phyloP scores from a whole-genome alignment of 2,888 invertebrate species.

The Hololepta plana region DNA sequence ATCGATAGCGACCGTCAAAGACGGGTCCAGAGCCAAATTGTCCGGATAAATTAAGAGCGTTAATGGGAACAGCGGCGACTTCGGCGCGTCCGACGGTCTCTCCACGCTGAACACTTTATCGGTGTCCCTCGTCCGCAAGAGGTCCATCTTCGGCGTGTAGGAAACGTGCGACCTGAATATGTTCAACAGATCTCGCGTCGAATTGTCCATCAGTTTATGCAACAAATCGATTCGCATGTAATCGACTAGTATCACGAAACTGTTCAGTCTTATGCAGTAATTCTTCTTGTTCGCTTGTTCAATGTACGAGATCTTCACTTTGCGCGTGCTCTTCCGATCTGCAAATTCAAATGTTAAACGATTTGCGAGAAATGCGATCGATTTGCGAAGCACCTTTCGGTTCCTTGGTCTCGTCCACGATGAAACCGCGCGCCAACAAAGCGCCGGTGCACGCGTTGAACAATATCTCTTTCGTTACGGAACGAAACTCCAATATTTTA shows the following conservation, averaged over 20 bases:
- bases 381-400: slow-evolving; percentile 9
- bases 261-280: slow-evolving; percentile 61
- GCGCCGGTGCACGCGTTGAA: slow-evolving; percentile 58
- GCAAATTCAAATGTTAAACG: slow-evolving; percentile 11
- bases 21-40: slow-evolving; percentile 36
- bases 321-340: slow-evolving; percentile 16
- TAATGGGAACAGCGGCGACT: slow-evolving; percentile 44
- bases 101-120: too few relatives aligned
- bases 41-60: slow-evolving; percentile 30
- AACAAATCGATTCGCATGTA: slow-evolving; percentile 53
- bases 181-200: slow-evolving; percentile 37
- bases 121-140: too few relatives aligned
- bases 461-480: slow-evolving; percentile 36
- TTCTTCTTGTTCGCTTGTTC: slow-evolving; percentile 71
- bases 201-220: slow-evolving; percentile 42
- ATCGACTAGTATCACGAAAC: slow-evolving; percentile 53
- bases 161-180: slow-evolving; percentile 35
- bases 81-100: too few relatives aligned
- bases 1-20: slow-evolving; percentile 35
- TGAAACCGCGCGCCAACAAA: slow-evolving; percentile 57
- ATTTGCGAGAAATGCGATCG: background rate
- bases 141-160: too few relatives aligned
- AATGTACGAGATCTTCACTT: slow-evolving; percentile 66
- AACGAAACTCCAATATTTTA: slow-evolving; percentile 30
- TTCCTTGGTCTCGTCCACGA: slow-evolving; percentile 42